These are phyloP conservation scores for Lepidurus couesii DNA, from an alignment of 1,140 invertebrate genomes.

Conservation along the genomic window DNA sequence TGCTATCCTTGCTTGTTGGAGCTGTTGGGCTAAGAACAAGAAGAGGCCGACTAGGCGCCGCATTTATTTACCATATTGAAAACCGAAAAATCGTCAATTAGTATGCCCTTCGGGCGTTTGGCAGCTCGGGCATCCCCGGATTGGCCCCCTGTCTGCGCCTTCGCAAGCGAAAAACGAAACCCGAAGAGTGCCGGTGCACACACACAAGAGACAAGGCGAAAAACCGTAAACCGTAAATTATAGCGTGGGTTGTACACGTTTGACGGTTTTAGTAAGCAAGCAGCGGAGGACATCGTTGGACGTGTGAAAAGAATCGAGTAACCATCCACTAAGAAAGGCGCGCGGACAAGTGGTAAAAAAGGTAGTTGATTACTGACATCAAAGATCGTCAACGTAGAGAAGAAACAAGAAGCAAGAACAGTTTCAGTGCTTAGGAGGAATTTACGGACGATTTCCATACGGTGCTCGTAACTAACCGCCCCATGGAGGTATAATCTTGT, in stretches of 20 bases:
- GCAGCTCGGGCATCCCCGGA: neutral
- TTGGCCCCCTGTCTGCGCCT: conserved; percentile 1
- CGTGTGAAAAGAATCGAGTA: conserved; percentile 4
- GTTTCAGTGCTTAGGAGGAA: too few species aligned
- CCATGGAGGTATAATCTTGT: too few species aligned
- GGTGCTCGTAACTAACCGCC: too few species aligned
- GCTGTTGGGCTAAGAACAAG: neutral
- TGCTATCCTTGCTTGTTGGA: neutral
- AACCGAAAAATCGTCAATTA: conserved; percentile 11
- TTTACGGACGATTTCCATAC: too few species aligned
- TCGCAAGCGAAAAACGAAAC: neutral
- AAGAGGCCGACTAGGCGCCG: neutral
- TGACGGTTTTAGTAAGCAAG: neutral
- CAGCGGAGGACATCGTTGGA: neutral
- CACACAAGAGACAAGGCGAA: neutral
- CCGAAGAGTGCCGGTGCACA: conserved; percentile 13
- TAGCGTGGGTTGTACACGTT: conserved; percentile 5
- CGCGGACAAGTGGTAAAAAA: neutral
- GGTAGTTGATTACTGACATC: neutral
- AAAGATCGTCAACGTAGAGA: neutral
- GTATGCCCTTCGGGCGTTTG: conserved; percentile 9
- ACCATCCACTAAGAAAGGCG: neutral
- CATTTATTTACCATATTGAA: neutral
- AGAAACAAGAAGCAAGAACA: too few species aligned
- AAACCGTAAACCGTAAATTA: conserved; percentile 4